A percentile compares a stretch with the other conserved stretches of the same genome.
phyloP scores from a whole-genome alignment of 35 echinoderm and acorn worm genomes.

The Amphiura filiformis region DNA sequence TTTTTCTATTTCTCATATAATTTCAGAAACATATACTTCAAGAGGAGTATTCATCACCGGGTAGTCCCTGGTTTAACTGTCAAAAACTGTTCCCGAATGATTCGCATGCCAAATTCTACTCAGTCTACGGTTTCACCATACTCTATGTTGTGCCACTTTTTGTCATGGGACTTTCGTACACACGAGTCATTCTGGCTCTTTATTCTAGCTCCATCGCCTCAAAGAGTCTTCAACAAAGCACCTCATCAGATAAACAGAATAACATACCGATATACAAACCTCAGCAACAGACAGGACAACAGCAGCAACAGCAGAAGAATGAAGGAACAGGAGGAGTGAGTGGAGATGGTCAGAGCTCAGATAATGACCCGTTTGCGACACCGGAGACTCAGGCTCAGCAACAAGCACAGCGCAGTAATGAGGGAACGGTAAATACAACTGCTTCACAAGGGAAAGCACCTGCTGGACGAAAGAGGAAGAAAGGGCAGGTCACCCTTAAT shows the following conservation, averaged over 20 bases:
- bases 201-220: slow-evolving; percentile 43
- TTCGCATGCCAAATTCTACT: not conserved
- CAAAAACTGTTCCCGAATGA: not conserved
- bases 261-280: not conserved
- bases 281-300: not conserved
- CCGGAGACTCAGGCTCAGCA: not conserved
- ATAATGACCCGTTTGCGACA: slow-evolving; percentile 4
- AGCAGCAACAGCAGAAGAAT: too few species aligned
- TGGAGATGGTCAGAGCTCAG: not conserved
- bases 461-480: not conserved
- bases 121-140: slow-evolving; percentile 32
- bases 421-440: not conserved
- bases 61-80: not conserved
- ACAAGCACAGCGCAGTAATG: not conserved
- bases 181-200: slow-evolving; percentile 41
- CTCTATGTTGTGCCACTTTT: slow-evolving; percentile 57
- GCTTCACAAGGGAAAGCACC: not conserved
- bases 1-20: not conserved
- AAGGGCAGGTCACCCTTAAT: slow-evolving; percentile 30
- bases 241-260: not conserved
- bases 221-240: slow-evolving; percentile 50
- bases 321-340: too few species aligned
- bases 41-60: not conserved
- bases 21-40: not conserved
- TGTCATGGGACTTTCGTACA: slow-evolving; percentile 50